These are phyloP conservation scores for Betta splendens DNA, from an alignment of 2,797 vertebrate species.

Conservation along the genomic window DNA sequence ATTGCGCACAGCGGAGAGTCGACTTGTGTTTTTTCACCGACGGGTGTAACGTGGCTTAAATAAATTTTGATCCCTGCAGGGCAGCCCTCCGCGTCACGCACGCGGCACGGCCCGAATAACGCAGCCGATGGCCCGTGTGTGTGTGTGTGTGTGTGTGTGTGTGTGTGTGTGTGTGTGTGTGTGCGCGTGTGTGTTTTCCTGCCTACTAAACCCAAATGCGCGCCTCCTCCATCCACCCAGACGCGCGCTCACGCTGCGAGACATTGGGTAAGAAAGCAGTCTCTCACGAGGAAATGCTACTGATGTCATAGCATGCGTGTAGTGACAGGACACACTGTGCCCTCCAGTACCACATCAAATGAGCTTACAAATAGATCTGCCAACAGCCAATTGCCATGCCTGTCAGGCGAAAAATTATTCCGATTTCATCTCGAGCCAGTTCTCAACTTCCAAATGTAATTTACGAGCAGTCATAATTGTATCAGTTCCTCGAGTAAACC, in stretches of 20 bases:
- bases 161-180: slow-evolving; percentile 22
- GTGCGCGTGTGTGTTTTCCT: too few relatives aligned
- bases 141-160: not conserved
- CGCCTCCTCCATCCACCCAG: not conserved
- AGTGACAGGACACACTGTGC: slow-evolving; percentile 35
- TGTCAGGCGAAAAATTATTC: slow-evolving; percentile 63
- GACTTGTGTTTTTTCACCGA: slow-evolving; percentile 46
- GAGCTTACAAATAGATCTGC: slow-evolving; percentile 53
- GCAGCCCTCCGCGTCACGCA: slow-evolving; percentile 44
- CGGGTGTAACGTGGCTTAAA: slow-evolving; percentile 70
- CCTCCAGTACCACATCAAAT: slow-evolving; percentile 46
- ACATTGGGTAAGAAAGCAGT: slow-evolving; percentile 1
- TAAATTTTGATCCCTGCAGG: slow-evolving; percentile 75
- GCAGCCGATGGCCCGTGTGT: slow-evolving; percentile 16
- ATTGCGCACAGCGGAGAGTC: slow-evolving; percentile 32
- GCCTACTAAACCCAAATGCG: slow-evolving; percentile 12
- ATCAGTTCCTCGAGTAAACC: slow-evolving; percentile 14
- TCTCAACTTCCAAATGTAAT: slow-evolving; percentile 57
- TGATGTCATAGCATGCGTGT: slow-evolving; percentile 27
- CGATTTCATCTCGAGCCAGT: slow-evolving; percentile 68
- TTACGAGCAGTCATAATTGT: slow-evolving; percentile 62
- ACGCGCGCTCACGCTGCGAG: not conserved
- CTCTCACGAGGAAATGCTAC: slow-evolving; percentile 13
- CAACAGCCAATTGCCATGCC: slow-evolving; percentile 55
- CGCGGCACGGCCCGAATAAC: slow-evolving; percentile 41